These are phyloP conservation scores for Sebastes itinus DNA, from an alignment of 2,797 vertebrate genomes.

Conservation along the genomic window DNA sequence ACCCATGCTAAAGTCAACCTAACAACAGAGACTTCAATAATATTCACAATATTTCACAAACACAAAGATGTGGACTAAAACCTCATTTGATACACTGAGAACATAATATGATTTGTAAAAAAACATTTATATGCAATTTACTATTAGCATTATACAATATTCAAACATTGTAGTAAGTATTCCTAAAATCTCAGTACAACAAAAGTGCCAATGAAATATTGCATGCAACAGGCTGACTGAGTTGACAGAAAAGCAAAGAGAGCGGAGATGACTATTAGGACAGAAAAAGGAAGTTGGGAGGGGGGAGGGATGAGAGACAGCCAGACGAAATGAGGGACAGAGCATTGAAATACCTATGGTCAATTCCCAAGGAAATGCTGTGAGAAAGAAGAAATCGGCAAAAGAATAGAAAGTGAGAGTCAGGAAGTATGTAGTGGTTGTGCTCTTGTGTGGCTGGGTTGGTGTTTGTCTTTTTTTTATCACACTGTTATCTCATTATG, in stretches of 20 bases:
- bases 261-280: conserved; percentile 41
- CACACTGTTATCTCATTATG: conserved; percentile 28
- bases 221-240: conserved; percentile 65
- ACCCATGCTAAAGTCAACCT: conserved; percentile 16
- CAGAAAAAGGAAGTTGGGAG: conserved; percentile 25
- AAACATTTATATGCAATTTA: not conserved
- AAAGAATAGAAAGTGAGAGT: conserved; percentile 86
- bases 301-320: conserved; percentile 12
- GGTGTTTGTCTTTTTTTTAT: conserved; percentile 44
- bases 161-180: not conserved
- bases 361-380: conserved; percentile 91
- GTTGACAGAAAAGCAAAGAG: conserved; percentile 40
- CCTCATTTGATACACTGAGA: conserved; percentile 6
- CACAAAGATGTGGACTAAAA: conserved; percentile 2
- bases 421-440: conserved; percentile 61
- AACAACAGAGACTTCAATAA: not conserved
- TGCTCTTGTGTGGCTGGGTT: conserved; percentile 59
- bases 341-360: conserved; percentile 90
- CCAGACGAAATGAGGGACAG: conserved; percentile 58
- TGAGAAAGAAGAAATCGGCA: conserved; percentile 84
- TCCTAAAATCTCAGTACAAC: not conserved
- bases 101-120: not conserved
- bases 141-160: not conserved
- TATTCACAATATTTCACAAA: conserved; percentile 7
- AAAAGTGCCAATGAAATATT: conserved; percentile 2